Base-by-base conservation (phyloP, 1,140 invertebrate species). In the Heliothis virescens region DNA sequence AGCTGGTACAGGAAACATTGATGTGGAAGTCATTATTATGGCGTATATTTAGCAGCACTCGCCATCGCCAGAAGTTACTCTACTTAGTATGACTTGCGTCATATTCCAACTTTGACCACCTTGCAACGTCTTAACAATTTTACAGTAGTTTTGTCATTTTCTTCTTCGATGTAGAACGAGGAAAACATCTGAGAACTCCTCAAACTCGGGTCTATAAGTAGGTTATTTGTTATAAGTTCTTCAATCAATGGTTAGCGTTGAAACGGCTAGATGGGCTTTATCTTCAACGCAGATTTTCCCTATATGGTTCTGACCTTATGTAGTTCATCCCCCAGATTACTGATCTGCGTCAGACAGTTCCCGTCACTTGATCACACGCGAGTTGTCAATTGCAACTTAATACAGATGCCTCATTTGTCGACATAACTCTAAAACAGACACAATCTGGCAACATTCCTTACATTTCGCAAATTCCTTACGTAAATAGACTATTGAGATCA, bases 401-500 rank as follows among this genome's bases (percentile, higher is more conserved):
- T 9, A 47, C 62, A 50, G 15, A 52, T 47, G 26, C 21, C 48
- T 26, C 67, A 29, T 53, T 67, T 67, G 63, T 67, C 34, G 63
- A 67, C 48, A 18, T 67, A 67, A 41, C 48, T 52, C 63, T 12
- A 29, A 47, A 18, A 29, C 15, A 71, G 67, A 71, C 67, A 18
- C 18, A 71, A 52, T 50, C 67, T 52, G 67, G 48, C 21, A 53
- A 52, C 47, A 71, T 67, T 67, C 47, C 47, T 18, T 15, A 71
- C 67, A 71, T 71, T 29, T 50, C 48, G 12, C 47, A 21, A 16
- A 26, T 50, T 69, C 65, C 18, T n/a, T 26, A 71, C 67, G 21
- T 53, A 71, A 71, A 71, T 71, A 71, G 67, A 71, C 67, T 71
- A 71, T 71, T 71, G 67, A 52, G 67, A 71, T 71, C 67, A 71